phyloP scores from a whole-genome alignment of 2,888 invertebrate species.

The Drosophila tanythrix region DNA sequence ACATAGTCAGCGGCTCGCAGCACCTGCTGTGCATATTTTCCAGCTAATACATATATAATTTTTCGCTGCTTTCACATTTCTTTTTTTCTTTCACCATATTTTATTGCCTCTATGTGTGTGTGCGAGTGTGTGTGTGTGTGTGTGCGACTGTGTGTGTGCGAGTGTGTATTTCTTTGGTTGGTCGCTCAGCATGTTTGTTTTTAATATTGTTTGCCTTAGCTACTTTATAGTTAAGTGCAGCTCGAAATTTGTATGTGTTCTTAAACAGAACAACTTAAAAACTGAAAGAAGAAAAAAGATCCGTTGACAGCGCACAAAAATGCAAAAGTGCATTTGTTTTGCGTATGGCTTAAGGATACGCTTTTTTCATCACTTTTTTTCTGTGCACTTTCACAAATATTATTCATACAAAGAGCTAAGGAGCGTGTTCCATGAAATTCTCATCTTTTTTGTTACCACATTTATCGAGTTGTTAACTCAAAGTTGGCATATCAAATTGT shows the following conservation, averaged over 20 bases:
- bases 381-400: conserved; percentile 54
- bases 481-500: background rate
- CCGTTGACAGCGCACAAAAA: conserved; percentile 61
- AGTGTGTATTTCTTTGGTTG: conserved; percentile 25
- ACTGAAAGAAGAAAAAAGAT: conserved; percentile 2
- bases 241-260: conserved; percentile 66
- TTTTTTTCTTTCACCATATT: conserved; percentile 56
- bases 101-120: conserved; percentile 54
- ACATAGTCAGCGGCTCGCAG: conserved; percentile 26
- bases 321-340: conserved; percentile 57
- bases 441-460: conserved; percentile 3
- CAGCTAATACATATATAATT: conserved; percentile 75
- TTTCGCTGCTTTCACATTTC: conserved; percentile 47
- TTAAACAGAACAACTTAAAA: conserved; percentile 63
- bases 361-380: background rate
- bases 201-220: conserved; percentile 75
- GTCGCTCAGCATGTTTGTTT: conserved; percentile 53
- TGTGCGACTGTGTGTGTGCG: background rate
- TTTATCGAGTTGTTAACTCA: conserved; percentile 11
- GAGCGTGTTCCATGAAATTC: conserved; percentile 29
- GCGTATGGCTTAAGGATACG: conserved; percentile 47
- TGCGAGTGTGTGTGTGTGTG: background rate
- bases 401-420: conserved; percentile 66
- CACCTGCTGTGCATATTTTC: conserved; percentile 71
- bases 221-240: conserved; percentile 78